Base-by-base conservation (phyloP, 2,797 vertebrate species). In the Onychomys torridus region DNA sequence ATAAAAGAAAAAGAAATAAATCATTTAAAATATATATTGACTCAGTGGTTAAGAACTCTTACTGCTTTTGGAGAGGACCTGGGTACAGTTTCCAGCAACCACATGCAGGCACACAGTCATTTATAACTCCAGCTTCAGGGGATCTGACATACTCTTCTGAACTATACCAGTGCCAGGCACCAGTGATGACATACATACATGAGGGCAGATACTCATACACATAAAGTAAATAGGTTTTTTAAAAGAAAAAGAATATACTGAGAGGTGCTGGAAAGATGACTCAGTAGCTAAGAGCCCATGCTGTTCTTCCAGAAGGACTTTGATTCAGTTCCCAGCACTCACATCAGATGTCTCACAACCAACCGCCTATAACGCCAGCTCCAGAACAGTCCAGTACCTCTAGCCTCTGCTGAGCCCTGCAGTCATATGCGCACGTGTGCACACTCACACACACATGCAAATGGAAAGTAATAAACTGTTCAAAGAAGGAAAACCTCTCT, bases 361-460 rank as follows among this genome's bases (percentile, higher is more conserved):
- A 34, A 32, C 9, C 2, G 0, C 59, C 59, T 52, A 12, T 25
- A 46, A 52, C 63, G n/a, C 83, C 32, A n/a, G 32, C 4, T 69
- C 46, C 32, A 86, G 32, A 46, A 67, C 83, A 25, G 63, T n/a
- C 32, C 32, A 2, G 82, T 19, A 9, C 61, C 61, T 25, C 61
- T 23, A 49, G 32, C 19, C 32, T 67, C 83, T 6, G 10, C 27
- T 12, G 17, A 65, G 17, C 29, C 61, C 61, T 85, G 40, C 27
- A 32, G 23, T 21, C 59, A 61, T 40, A 21, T 1, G 8, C 23
- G 0, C 40, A 27, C 3, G 7, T 1, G 2, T 52, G 49, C 13
- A 0, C 49, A 29, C 77, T 14, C 78, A 37, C 52, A 25, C 9
- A 40, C 37, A 75, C 71, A 46, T 25, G 27, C 75, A 37, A 37